phyloP scores from a whole-genome alignment of 2,113 vertebrate genomes.

The Phyllopteryx taeniolatus region DNA sequence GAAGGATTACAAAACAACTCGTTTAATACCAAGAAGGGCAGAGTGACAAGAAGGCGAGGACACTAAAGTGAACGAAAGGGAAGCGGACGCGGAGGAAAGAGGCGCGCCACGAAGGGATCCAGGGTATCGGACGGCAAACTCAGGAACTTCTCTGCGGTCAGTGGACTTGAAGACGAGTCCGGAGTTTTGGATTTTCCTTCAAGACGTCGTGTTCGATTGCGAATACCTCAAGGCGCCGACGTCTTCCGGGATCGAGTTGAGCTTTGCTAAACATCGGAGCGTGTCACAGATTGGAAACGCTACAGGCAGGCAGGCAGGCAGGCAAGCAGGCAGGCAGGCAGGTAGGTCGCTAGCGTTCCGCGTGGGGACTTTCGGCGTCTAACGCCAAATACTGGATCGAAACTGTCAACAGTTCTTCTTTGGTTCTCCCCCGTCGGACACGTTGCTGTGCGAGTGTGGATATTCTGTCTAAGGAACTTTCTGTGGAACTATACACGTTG shows the following conservation, averaged over 20 bases:
- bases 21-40: constrained; percentile 1
- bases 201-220: background rate
- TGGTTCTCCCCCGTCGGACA: background rate
- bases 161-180: constrained; percentile 17
- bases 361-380: constrained; percentile 10
- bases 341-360: constrained; percentile 14
- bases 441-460: constrained; percentile 19
- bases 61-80: background rate
- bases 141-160: constrained; percentile 48
- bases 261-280: constrained; percentile 14
- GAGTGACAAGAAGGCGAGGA: background rate
- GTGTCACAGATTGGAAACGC: constrained; percentile 17
- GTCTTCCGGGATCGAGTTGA: constrained; percentile 12
- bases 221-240: constrained; percentile 17
- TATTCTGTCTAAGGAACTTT: constrained; percentile 23
- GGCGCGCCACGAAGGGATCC: constrained; percentile 14
- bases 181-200: constrained; percentile 14
- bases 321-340: constrained; percentile 6
- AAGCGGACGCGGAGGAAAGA: constrained; percentile 26
- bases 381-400: constrained; percentile 21
- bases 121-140: constrained; percentile 40
- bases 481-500: constrained; percentile 23
- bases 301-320: constrained; percentile 11
- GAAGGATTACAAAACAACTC: constrained; percentile 30
- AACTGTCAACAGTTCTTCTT: background rate